phyloP scores from a whole-genome alignment of 1,140 invertebrate genomes.

The Tribolium madens region DNA sequence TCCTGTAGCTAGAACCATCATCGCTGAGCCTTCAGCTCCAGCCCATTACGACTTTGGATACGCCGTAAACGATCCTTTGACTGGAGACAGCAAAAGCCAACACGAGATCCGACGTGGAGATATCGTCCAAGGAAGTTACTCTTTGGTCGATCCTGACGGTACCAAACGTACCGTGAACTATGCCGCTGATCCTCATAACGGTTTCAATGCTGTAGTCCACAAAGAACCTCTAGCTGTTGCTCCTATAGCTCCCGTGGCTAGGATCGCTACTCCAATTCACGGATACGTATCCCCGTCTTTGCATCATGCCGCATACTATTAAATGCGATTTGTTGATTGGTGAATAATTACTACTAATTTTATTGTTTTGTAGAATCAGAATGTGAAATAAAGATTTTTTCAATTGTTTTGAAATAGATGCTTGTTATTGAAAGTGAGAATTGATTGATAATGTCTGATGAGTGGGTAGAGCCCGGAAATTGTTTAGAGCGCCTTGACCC shows the following conservation, averaged over 20 bases:
- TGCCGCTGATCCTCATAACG: constrained; percentile 68
- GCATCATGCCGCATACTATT: background rate
- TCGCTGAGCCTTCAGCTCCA: constrained; percentile 61
- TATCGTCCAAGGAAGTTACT: constrained; percentile 55
- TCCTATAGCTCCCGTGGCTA: constrained; percentile 52
- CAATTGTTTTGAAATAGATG: background rate
- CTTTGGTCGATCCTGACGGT: constrained; percentile 69
- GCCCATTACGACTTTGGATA: constrained; percentile 56
- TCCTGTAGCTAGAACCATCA: constrained; percentile 53
- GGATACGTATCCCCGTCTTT: constrained; percentile 44
- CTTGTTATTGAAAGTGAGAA: background rate
- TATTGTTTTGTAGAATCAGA: background rate
- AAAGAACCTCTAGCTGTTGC: constrained; percentile 61
- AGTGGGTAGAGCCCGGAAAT: background rate
- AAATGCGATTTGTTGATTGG: background rate
- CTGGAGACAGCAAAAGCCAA: constrained; percentile 60
- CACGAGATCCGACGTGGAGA: constrained; percentile 56
- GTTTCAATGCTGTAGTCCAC: constrained; percentile 67
- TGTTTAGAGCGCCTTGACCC: background rate
- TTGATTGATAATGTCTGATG: background rate
- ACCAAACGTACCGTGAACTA: constrained; percentile 69
- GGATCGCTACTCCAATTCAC: constrained; percentile 50
- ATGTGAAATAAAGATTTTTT: background rate
- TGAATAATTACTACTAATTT: background rate
- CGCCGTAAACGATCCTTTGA: constrained; percentile 67